Evolutionary conservation across 1,140 invertebrate genomes (phyloP), one percentile per base, ranked within the genome.

Genomic region (Zaprionus vittiger): DNA sequence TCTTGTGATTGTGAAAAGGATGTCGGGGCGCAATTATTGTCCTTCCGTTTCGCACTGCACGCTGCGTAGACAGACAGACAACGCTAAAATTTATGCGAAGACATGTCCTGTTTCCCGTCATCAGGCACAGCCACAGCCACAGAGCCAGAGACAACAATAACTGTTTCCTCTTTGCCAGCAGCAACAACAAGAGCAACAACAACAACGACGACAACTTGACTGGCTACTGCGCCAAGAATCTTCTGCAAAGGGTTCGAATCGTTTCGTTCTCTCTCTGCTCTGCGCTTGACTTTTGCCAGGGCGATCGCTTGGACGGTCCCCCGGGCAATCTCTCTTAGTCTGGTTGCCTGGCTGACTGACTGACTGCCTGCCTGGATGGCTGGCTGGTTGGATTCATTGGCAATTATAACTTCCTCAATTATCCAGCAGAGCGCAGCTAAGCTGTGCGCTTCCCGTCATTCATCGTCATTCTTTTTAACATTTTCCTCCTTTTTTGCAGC

Each of bases 351-450:
- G 17, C 56, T 54, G 28, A 20, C 63, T 54, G 44, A 26, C 47
- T 28, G 59, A 5, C 57, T 24, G 57, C 31, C 34, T 22, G 41
- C 9, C 59, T 4, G 41, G 54, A 26, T 61, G 28, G 62, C 38
- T 31, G 72, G 57, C 73, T 76, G 80, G 70, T 70, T 70, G 83
- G 83, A 81, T 91, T 90, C 90, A 90, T 91, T 91, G 87, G 91
- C 84, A 92, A 92, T 92, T 92, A 92, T 92, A 92, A 92, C 91
- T 91, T 92, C 91, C 91, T 92, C 91, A 92, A 92, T 92, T 92
- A 92, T 91, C 81, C 91, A 79, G 54, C 79, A 69, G 80, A 83
- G 80, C 72, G 72, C 76, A 79, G 84, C 84, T 87, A 89, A 87
- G 84, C 84, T 89, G 84, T 90, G 84, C 84, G 90, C 81, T 91